Conservation (phyloP, 1,140 invertebrate species). For the Drosophila hydei region DNA sequence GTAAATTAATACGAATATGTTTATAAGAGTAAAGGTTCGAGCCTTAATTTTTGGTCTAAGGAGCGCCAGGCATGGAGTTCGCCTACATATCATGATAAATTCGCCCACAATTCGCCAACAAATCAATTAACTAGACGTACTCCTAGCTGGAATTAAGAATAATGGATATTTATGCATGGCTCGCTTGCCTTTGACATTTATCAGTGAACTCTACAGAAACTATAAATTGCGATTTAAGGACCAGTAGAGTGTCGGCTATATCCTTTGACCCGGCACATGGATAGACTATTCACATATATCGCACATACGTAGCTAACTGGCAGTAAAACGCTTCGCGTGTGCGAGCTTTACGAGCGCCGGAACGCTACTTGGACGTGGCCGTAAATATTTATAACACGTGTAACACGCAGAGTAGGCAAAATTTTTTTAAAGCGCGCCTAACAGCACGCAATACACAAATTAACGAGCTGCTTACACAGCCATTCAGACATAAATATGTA, state of each 20-base stretch:
- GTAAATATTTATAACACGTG: slow-evolving; percentile 23
- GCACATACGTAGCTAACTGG: slow-evolving; percentile 14
- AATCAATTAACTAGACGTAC: too few relatives aligned
- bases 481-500: too few relatives aligned
- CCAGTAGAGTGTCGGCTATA: slow-evolving; percentile 5
- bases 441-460: slow-evolving; percentile 47
- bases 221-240: slow-evolving; percentile 51
- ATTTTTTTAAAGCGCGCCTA: slow-evolving; percentile 38
- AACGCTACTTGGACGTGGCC: slow-evolving; percentile 7
- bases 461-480: slow-evolving; percentile 39
- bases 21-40: background rate
- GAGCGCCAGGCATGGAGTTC: too few relatives aligned
- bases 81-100: too few relatives aligned
- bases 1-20: too few relatives aligned
- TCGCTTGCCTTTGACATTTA: slow-evolving; percentile 12
- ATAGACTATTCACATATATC: slow-evolving; percentile 10
- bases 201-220: slow-evolving; percentile 7
- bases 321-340: slow-evolving; percentile 38
- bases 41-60: too few relatives aligned
- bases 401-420: slow-evolving; percentile 57
- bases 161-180: slow-evolving; percentile 53
- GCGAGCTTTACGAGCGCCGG: slow-evolving; percentile 30
- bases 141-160: background rate
- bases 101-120: too few relatives aligned
- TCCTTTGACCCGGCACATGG: slow-evolving; percentile 2